Percentiles rank a stretch among this genome's conserved stretches.
phyloP scores from a whole-genome alignment of 2,797 vertebrate genomes.

The Coendou prehensilis region DNA sequence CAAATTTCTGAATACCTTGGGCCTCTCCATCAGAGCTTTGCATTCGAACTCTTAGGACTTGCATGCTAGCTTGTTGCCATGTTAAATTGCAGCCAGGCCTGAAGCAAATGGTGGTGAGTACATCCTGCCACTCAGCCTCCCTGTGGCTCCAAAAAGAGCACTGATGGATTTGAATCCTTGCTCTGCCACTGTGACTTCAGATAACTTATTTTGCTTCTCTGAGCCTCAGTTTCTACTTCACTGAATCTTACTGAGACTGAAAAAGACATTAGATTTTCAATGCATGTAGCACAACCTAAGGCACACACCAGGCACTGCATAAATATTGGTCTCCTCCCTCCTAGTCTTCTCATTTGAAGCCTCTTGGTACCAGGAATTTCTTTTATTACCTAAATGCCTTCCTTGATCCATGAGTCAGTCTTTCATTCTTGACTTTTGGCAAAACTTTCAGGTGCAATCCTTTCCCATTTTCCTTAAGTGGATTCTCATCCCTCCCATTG shows the following conservation, averaged over 20 bases:
- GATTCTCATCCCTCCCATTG: neutral
- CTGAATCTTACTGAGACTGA: neutral
- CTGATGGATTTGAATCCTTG: neutral
- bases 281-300: neutral
- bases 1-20: neutral
- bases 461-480: constrained; percentile 40
- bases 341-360: constrained; percentile 36
- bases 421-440: constrained; percentile 55
- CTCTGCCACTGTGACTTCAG: neutral
- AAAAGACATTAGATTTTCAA: neutral
- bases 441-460: neutral
- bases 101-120: neutral
- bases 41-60: neutral
- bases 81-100: neutral
- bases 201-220: neutral
- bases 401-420: neutral
- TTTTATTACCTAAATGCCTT: constrained; percentile 39
- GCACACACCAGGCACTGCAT: neutral
- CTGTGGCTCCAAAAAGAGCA: neutral
- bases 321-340: neutral
- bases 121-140: neutral
- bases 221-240: constrained; percentile 20
- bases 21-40: neutral
- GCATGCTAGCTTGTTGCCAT: neutral
- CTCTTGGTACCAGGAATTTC: constrained; percentile 1